Evolutionary conservation across 2,113 vertebrate species (phyloP).

Genomic region (Rhinoptilus africanus): DNA sequence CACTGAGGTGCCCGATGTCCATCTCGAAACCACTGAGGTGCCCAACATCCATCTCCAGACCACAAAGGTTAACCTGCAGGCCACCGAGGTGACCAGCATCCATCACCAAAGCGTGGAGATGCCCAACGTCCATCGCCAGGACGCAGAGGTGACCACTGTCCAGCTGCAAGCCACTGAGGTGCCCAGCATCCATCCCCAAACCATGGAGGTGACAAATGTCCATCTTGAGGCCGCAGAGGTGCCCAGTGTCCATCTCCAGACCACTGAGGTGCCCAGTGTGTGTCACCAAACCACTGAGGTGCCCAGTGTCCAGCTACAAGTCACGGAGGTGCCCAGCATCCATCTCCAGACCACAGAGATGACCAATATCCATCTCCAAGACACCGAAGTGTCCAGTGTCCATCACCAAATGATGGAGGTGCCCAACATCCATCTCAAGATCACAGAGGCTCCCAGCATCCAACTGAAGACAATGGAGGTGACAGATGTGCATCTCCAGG

Average conservation of each 20-base stretch:
- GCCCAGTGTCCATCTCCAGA: neutral
- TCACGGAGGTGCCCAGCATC: neutral
- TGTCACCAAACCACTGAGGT: neutral
- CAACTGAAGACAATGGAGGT: neutral
- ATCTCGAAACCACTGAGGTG: neutral
- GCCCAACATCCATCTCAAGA: neutral
- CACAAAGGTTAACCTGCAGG: neutral
- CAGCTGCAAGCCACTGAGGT: constrained; percentile 51
- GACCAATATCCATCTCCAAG: neutral
- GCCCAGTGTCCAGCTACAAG: neutral
- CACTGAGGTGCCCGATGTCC: neutral
- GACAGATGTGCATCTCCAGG: constrained; percentile 37
- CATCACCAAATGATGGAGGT: neutral
- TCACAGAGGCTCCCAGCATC: neutral
- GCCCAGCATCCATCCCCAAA: neutral
- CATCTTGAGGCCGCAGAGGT: constrained; percentile 19
- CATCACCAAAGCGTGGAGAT: constrained; percentile 41
- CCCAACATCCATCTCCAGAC: neutral
- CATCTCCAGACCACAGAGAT: neutral
- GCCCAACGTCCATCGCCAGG: constrained; percentile 40
- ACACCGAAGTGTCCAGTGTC: neutral
- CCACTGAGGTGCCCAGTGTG: neutral
- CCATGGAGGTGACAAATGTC: constrained; percentile 7
- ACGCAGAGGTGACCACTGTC: neutral
- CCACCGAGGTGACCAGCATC: neutral